These are phyloP conservation scores for Frieseomelitta varia DNA, from an alignment of 1,140 invertebrate genomes.

Conservation along the genomic window DNA sequence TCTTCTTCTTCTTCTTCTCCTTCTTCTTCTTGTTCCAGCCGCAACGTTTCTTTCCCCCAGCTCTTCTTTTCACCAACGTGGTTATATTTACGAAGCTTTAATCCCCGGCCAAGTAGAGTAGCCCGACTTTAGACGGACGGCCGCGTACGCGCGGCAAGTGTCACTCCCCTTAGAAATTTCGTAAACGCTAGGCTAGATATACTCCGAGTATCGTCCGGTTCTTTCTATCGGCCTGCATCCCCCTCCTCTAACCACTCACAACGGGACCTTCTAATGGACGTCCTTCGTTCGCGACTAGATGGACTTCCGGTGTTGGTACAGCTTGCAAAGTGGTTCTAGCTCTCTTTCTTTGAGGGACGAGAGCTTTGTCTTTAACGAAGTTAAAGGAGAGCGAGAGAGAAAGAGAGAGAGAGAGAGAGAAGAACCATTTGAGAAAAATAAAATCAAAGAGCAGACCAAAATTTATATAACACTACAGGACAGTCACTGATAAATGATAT, in stretches of 20 bases:
- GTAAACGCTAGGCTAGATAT: not conserved
- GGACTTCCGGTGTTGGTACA: not conserved
- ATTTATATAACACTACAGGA: too few relatives aligned
- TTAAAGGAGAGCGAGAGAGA: too few relatives aligned
- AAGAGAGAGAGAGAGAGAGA: too few relatives aligned
- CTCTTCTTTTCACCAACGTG: conserved; percentile 45
- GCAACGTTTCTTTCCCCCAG: conserved; percentile 36
- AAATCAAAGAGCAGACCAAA: too few relatives aligned
- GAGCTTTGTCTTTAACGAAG: not conserved
- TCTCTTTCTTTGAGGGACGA: not conserved
- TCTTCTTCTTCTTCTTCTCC: too few relatives aligned
- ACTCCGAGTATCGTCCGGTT: not conserved
- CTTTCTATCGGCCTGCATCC: not conserved
- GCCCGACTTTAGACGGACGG: not conserved
- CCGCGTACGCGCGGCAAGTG: not conserved
- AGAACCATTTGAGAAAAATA: too few relatives aligned
- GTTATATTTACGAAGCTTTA: conserved; percentile 54
- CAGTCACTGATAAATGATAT: too few relatives aligned
- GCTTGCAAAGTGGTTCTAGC: not conserved
- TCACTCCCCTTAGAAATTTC: conserved; percentile 39
- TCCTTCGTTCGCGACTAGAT: not conserved
- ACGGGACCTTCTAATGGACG: not conserved
- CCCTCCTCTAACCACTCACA: too few relatives aligned
- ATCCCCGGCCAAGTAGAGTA: conserved; percentile 18
- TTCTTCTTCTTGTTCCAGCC: not conserved